Base-by-base conservation (phyloP, 2,113 vertebrate species). In the Syrrhaptes paradoxus region DNA sequence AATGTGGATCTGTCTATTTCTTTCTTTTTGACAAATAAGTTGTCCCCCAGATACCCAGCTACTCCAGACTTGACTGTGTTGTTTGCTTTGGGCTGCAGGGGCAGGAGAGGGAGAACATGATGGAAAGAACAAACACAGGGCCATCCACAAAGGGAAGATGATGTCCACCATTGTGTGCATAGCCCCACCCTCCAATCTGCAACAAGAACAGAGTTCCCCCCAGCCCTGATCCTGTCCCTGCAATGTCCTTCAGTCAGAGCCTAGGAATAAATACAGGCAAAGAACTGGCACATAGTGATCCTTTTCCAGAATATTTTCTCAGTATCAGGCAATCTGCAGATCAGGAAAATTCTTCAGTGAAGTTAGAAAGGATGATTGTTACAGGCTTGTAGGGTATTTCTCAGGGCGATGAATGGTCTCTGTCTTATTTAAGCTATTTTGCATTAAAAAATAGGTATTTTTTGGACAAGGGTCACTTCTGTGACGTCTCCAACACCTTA, bases 121-220 rank as follows among this genome's bases (percentile, higher is more conserved):
- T 55, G 25, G 34, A 55, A 72, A 31, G 11, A 28, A 45, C 7
- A 74, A 72, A 67, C 4, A 41, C 28, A 15, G 17, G 10, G 19
- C 2, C 4, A 1, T 74, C 10, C 28, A n/a, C 7, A 45, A 16
- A 45, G 31, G 16, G 29, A 29, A 43, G 13, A 6, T 70, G n/a
- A 19, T 67, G 25, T 4, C 46, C 11, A 32, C 13, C 7, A 5
- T 8, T 43, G 11, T 67, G 46, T 57, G 4, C 38, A 15, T 17
- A 3, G 6, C 8, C 28, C 32, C 13, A 25, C 9, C 22, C 13
- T 9, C 7, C 3, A 11, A 20, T 57, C 51, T 61, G 7, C 7
- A 2, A n/a, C 1, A 4, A 75, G 22, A 20, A 31, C 38, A 74
- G 0, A 0, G 13, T 6, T 57, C 9, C 11, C 20, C 4, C 7